A percentile compares a stretch with the other conserved stretches of the same genome.
phyloP scores from a whole-genome alignment of 2,797 vertebrate genomes.

The Lagorchestes hirsutus region DNA sequence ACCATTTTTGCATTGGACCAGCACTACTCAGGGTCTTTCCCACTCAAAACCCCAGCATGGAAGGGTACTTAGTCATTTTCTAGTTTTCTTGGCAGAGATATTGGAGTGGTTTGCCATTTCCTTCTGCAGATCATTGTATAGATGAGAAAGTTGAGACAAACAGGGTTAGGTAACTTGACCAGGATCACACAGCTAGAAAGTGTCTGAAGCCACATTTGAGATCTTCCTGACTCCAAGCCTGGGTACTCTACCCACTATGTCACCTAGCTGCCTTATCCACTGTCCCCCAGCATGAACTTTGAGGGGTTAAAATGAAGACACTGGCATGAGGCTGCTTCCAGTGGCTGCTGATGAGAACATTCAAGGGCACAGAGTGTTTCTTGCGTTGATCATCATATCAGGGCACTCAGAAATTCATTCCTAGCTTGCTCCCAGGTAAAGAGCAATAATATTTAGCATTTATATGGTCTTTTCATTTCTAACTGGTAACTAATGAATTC shows the following conservation, averaged over 20 bases:
- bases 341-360: neutral
- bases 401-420: neutral
- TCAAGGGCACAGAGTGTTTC: neutral
- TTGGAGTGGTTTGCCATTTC: neutral
- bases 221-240: neutral
- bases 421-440: neutral
- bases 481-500: constrained; percentile 9
- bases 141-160: neutral
- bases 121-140: neutral
- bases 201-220: neutral
- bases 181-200: neutral
- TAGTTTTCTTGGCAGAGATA: neutral
- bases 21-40: neutral
- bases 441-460: constrained; percentile 10
- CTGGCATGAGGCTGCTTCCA: neutral
- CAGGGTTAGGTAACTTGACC: neutral
- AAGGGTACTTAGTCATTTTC: neutral
- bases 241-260: neutral
- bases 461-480: constrained; percentile 3
- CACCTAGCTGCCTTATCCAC: neutral
- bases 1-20: neutral
- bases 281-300: neutral
- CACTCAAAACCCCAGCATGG: neutral
- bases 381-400: neutral
- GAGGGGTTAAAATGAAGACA: neutral